Conservation (phyloP, 2,797 vertebrate species). For the Pogoniulus pusillus region DNA sequence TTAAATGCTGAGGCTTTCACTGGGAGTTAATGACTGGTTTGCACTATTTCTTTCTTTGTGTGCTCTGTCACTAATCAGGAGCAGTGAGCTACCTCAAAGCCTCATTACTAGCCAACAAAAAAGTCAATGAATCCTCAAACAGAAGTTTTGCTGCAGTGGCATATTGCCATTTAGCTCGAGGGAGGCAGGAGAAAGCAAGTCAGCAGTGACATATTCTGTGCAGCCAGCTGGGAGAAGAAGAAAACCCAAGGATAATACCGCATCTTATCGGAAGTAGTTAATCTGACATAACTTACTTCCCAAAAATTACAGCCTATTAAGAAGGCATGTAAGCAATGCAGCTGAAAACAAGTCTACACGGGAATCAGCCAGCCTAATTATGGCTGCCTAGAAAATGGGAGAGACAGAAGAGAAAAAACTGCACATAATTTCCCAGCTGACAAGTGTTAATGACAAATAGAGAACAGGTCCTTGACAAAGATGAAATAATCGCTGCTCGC, state of each 20-base stretch:
- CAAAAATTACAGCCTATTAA: conserved; percentile 74
- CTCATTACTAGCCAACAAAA: conserved; percentile 64
- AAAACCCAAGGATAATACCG: conserved; percentile 59
- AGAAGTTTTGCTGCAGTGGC: conserved; percentile 70
- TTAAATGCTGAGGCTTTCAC: conserved; percentile 53
- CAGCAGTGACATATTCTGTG: conserved; percentile 61
- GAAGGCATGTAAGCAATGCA: conserved; percentile 73
- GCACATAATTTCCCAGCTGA: conserved; percentile 65
- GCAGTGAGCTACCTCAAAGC: conserved; percentile 54
- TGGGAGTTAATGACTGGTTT: conserved; percentile 52
- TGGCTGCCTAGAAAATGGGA: conserved; percentile 51
- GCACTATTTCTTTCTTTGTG: conserved; percentile 33
- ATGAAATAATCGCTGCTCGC: conserved; percentile 59
- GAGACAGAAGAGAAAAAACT: conserved; percentile 22
- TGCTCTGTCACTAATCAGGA: conserved; percentile 53
- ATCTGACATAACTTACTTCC: conserved; percentile 76
- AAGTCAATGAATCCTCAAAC: conserved; percentile 60
- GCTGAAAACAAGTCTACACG: conserved; percentile 73
- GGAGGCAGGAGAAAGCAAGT: conserved; percentile 66
- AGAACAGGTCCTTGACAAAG: conserved; percentile 67
- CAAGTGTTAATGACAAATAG: conserved; percentile 71
- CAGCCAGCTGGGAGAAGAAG: conserved; percentile 70
- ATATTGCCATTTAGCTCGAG: conserved; percentile 70
- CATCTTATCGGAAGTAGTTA: conserved; percentile 75
- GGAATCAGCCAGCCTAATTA: conserved; percentile 63